Percentiles rank a stretch among this genome's conserved stretches.
Evolutionary conservation across 2,113 vertebrate genomes (phyloP).

Genomic region (Caretta caretta): DNA sequence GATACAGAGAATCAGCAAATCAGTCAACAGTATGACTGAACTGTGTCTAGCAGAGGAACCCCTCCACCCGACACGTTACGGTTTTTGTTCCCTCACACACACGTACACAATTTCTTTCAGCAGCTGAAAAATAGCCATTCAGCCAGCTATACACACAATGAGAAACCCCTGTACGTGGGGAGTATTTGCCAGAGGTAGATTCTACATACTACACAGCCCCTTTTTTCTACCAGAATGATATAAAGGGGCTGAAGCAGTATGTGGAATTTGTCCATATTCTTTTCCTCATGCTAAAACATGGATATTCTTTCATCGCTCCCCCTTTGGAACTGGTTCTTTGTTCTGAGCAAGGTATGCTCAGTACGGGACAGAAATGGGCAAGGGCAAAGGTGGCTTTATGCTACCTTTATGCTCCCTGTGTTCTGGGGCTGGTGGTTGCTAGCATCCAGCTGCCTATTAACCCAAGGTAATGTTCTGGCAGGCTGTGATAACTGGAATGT

Average conservation of each 20-base stretch:
- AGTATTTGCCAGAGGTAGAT: conserved; percentile 16
- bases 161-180: conserved; percentile 40
- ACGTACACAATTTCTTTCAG: background rate
- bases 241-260: conserved; percentile 13
- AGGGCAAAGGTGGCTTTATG: background rate
- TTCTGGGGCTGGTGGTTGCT: background rate
- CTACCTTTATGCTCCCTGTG: background rate
- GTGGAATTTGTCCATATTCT: conserved; percentile 9
- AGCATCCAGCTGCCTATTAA: background rate
- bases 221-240: conserved; percentile 11
- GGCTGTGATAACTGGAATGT: background rate
- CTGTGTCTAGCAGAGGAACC: background rate
- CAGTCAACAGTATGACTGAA: background rate
- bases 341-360: background rate
- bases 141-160: background rate
- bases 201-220: conserved; percentile 7
- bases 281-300: background rate
- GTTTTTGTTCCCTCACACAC: background rate
- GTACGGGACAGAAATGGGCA: background rate
- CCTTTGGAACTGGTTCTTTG: conserved; percentile 27
- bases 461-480: background rate
- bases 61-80: background rate
- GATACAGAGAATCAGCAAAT: background rate
- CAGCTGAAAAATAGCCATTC: conserved; percentile 40
- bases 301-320: conserved; percentile 5